Evolutionary conservation across 53 echinoderm and acorn worm species (phyloP).

Genomic region (Glandiceps talaboti): DNA sequence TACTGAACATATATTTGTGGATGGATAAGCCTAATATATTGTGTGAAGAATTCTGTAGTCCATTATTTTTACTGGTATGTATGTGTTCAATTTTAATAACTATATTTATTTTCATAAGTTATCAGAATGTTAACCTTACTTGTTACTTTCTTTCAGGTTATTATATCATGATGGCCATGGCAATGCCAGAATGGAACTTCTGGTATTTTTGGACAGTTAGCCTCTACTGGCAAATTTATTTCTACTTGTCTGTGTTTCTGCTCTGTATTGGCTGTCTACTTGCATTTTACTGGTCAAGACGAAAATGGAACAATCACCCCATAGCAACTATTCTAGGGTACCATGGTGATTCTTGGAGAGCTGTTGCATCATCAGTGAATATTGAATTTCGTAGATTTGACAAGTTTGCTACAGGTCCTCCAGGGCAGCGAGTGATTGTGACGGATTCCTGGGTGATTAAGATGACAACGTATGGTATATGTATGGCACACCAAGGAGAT

Average conservation of each 20-base stretch:
- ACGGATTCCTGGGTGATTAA: slow-evolving; percentile 94
- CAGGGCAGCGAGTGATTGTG: slow-evolving; percentile 60
- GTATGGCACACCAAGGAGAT: slow-evolving; percentile 68
- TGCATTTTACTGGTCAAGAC: slow-evolving; percentile 38
- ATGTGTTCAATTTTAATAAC: too few species aligned
- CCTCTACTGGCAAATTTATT: slow-evolving; percentile 30
- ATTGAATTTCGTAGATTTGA: slow-evolving; percentile 81
- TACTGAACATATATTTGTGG: too few species aligned
- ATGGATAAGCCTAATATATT: too few species aligned
- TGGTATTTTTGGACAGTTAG: slow-evolving; percentile 20
- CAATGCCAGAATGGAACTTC: slow-evolving; percentile 40
- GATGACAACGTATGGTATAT: slow-evolving; percentile 50
- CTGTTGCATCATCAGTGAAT: slow-evolving; percentile 52
- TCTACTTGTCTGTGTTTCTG: slow-evolving; percentile 17
- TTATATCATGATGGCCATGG: slow-evolving; percentile 57
- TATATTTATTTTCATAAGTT: too few species aligned
- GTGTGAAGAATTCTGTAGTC: too few species aligned
- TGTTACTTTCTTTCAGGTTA: slow-evolving; percentile 32
- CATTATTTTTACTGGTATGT: too few species aligned
- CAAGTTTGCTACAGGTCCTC: slow-evolving; percentile 78
- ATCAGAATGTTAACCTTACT: too few species aligned
- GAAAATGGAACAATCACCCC: slow-evolving; percentile 60
- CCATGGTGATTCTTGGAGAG: slow-evolving; percentile 66
- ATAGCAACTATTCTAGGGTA: slow-evolving; percentile 47
- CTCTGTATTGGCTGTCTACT: slow-evolving; percentile 9